A percentile compares a stretch with the other conserved stretches of the same genome.
These are phyloP conservation scores for Psilopsiagon aymara DNA, from an alignment of 2,113 vertebrate species.

Conservation along the genomic window DNA sequence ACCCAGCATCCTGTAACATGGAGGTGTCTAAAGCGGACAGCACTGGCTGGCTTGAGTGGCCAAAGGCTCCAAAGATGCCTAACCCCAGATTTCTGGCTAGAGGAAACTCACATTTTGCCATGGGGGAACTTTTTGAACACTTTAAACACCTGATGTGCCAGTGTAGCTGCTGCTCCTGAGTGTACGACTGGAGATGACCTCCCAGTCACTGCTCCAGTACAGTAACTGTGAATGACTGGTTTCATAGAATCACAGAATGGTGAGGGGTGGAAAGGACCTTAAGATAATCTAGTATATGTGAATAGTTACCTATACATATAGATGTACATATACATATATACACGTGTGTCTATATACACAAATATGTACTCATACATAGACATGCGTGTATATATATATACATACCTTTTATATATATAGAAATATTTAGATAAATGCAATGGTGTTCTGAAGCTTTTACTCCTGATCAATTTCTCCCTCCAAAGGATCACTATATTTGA, in stretches of 20 bases:
- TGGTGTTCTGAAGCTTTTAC: neutral
- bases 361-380: neutral
- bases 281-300: neutral
- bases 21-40: neutral
- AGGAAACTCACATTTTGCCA: fast-evolving
- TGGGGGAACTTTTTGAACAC: neutral
- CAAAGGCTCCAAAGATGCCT: neutral
- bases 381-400: neutral
- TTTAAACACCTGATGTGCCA: neutral
- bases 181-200: fast-evolving
- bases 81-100: neutral
- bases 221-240: neutral
- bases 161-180: neutral
- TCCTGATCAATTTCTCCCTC: neutral
- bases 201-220: neutral
- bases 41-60: neutral
- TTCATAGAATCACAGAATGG: neutral
- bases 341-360: neutral
- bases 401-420: too few relatives aligned
- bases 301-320: neutral
- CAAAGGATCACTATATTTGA: neutral
- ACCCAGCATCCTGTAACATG: neutral
- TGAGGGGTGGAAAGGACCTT: neutral
- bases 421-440: neutral
- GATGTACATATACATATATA: neutral